Percentiles rank a stretch among this genome's conserved stretches.
phyloP scores from a whole-genome alignment of 1,140 invertebrate genomes.

The Alviniconcha marisindica region DNA sequence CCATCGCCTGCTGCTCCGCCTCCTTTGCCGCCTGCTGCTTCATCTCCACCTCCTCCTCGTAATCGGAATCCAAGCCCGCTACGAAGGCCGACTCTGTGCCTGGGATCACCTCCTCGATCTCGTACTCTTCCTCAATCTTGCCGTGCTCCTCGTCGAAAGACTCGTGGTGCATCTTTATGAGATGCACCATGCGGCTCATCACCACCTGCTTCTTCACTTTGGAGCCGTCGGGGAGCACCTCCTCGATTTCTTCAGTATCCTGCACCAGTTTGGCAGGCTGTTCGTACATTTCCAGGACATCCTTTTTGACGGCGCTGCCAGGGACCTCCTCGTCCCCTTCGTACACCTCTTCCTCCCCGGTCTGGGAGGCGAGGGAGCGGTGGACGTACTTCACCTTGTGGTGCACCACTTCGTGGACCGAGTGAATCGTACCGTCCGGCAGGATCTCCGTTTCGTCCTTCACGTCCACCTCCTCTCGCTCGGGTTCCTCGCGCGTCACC shows the following conservation, averaged over 20 bases:
- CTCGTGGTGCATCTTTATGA: constrained; percentile 61
- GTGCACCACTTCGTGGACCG: constrained; percentile 51
- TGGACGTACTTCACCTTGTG: constrained; percentile 65
- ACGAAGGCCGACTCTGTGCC: constrained; percentile 67
- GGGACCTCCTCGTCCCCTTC: constrained; percentile 56
- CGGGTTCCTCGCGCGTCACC: constrained; percentile 55
- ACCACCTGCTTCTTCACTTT: constrained; percentile 64
- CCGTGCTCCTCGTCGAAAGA: constrained; percentile 63
- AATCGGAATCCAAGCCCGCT: constrained; percentile 48
- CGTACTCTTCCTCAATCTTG: constrained; percentile 55
- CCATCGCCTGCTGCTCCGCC: constrained; percentile 62
- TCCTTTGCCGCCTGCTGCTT: constrained; percentile 49
- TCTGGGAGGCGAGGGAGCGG: constrained; percentile 54
- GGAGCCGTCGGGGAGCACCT: constrained; percentile 69
- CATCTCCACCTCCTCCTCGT: constrained; percentile 43
- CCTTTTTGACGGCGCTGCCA: constrained; percentile 46
- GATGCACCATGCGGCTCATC: constrained; percentile 64
- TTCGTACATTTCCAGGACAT: constrained; percentile 69
- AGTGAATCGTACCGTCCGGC: constrained; percentile 69
- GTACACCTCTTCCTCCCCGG: constrained; percentile 55
- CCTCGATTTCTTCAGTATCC: constrained; percentile 70
- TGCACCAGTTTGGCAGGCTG: constrained; percentile 66
- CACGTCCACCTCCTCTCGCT: constrained; percentile 55
- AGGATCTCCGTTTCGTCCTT: constrained; percentile 67
- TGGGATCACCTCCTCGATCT: constrained; percentile 69